Evolutionary conservation across 2,113 vertebrate species (phyloP).

Genomic region (Antechinus stuartii): DNA sequence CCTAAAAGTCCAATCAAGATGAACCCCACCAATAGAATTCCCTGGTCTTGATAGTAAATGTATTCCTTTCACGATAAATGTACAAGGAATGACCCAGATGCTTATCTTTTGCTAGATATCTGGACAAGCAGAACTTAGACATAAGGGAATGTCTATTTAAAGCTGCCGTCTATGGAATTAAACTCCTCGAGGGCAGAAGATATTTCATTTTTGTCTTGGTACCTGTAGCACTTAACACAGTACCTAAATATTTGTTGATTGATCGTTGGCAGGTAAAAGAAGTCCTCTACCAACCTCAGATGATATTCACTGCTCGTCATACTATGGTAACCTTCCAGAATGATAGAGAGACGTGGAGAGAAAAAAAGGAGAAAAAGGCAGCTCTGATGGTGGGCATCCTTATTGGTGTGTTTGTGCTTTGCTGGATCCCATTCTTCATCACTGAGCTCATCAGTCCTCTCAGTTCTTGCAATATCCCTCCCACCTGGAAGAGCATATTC

Average conservation of each 20-base stretch:
- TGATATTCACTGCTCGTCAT: conserved; percentile 91
- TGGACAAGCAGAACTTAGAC: accelerated
- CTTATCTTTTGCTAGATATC: background rate
- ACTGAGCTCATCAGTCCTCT: conserved; percentile 94
- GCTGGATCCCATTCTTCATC: conserved; percentile 98
- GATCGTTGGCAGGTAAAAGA: conserved; percentile 88
- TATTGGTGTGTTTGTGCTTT: conserved; percentile 96
- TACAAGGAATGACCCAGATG: background rate
- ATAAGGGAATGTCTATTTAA: background rate
- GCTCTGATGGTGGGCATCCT: conserved; percentile 97
- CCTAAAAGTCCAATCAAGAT: background rate
- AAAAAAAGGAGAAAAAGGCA: conserved; percentile 95
- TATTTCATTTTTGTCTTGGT: background rate
- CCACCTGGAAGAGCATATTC: conserved; percentile 97
- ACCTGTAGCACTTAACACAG: background rate
- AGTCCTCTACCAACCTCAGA: conserved; percentile 89
- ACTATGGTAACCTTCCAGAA: conserved; percentile 94
- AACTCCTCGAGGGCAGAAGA: background rate
- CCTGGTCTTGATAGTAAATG: background rate
- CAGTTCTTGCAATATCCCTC: conserved; percentile 92
- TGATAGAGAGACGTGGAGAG: conserved; percentile 92
- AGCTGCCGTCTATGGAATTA: conserved; percentile 57
- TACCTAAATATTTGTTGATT: background rate
- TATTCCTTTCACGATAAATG: background rate
- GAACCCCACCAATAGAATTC: background rate